Evolutionary conservation across 2,797 vertebrate species (phyloP).

Genomic region (Peromyscus eremicus): DNA sequence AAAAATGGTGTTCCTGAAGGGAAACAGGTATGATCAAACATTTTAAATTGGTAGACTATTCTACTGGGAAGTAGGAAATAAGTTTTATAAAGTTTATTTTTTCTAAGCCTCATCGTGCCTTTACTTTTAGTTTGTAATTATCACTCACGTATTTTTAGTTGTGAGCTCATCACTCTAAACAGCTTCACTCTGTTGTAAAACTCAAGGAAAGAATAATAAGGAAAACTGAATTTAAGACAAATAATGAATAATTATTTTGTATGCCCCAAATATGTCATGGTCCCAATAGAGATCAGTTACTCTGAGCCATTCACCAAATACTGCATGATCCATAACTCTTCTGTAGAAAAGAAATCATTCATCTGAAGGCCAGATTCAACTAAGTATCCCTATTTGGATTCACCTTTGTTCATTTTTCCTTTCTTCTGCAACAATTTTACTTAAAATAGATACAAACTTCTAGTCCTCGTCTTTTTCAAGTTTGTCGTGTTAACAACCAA

Average conservation of each 20-base stretch:
- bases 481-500: neutral
- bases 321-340: neutral
- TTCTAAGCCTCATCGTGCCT: neutral
- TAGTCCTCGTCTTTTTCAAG: neutral
- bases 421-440: slow-evolving; percentile 17
- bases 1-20: neutral
- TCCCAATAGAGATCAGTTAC: neutral
- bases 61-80: neutral
- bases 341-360: neutral
- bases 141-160: neutral
- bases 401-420: slow-evolving; percentile 3
- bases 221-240: slow-evolving; percentile 40
- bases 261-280: neutral
- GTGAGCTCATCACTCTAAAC: neutral
- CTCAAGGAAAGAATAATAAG: slow-evolving; percentile 9
- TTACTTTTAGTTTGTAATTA: neutral
- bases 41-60: neutral
- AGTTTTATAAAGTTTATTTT: neutral
- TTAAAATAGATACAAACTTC: slow-evolving; percentile 33
- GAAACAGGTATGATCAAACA: slow-evolving; percentile 24
- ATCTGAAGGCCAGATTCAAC: slow-evolving; percentile 31
- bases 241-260: slow-evolving; percentile 3
- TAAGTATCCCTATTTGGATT: neutral
- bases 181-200: neutral
- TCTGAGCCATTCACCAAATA: neutral